A percentile compares a stretch with the other conserved stretches of the same genome.
Evolutionary conservation across 2,888 invertebrate genomes (phyloP).

Genomic region (Oligia latruncula): DNA sequence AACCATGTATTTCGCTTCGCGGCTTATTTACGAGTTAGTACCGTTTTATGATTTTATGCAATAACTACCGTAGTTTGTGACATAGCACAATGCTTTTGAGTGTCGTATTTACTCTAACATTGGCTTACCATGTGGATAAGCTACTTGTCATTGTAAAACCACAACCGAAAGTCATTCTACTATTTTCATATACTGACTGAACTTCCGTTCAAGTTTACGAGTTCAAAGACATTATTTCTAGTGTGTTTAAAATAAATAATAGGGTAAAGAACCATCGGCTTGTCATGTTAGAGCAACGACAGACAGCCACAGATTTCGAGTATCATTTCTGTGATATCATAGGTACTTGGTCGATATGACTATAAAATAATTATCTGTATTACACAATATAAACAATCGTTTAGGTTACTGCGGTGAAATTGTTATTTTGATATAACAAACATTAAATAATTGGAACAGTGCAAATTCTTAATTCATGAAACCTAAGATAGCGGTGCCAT

Average conservation of each 20-base stretch:
- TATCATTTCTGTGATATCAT: conserved; percentile 44
- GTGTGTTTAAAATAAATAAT: conserved; percentile 74
- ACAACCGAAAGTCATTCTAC: conserved; percentile 66
- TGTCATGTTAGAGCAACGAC: conserved; percentile 54
- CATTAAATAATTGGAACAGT: conserved; percentile 14
- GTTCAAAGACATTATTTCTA: conserved; percentile 70
- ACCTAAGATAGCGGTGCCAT: conserved; percentile 26
- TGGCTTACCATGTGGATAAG: conserved; percentile 48
- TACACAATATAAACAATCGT: conserved; percentile 46
- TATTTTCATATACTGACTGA: conserved; percentile 68
- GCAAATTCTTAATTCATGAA: conserved; percentile 26
- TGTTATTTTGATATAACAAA: conserved; percentile 18
- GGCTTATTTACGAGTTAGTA: conserved; percentile 25
- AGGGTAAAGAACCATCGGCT: conserved; percentile 65
- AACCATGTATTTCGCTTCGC: conserved; percentile 7
- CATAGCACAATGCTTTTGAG: conserved; percentile 40
- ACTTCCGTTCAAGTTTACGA: conserved; percentile 72
- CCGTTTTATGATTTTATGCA: conserved; percentile 32
- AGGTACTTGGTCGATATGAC: conserved; percentile 26
- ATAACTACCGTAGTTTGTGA: conserved; percentile 43
- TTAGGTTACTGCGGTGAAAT: conserved; percentile 38
- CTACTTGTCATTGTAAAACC: conserved; percentile 54
- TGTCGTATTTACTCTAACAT: conserved; percentile 51
- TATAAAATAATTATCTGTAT: conserved; percentile 28
- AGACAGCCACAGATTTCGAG: conserved; percentile 55